Evolutionary conservation across 2,888 invertebrate species (phyloP).

Genomic region (Drosophila austrosaltans): DNA sequence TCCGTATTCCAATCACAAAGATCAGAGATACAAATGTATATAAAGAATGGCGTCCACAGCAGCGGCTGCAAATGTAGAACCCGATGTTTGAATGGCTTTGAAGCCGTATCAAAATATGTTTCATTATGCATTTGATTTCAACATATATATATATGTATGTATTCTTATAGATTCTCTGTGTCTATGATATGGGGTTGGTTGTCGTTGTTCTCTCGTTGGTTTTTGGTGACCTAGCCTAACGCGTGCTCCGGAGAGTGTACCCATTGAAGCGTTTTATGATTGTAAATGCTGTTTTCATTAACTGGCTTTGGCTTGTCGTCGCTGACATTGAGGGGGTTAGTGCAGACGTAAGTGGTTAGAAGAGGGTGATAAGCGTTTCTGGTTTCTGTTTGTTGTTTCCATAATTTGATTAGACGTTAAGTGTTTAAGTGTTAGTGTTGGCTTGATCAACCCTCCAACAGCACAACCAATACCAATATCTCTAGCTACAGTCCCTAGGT

Average conservation of each 20-base stretch:
- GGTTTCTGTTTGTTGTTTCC: slow-evolving; percentile 48
- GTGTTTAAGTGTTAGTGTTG: slow-evolving; percentile 42
- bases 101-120: slow-evolving; percentile 56
- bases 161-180: neutral
- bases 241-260: slow-evolving; percentile 36
- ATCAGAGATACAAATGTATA: slow-evolving; percentile 63
- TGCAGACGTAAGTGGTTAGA: slow-evolving; percentile 30
- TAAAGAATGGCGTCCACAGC: slow-evolving; percentile 46
- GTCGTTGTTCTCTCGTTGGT: slow-evolving; percentile 13
- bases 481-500: slow-evolving; percentile 5
- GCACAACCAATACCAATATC: slow-evolving; percentile 9
- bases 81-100: slow-evolving; percentile 24
- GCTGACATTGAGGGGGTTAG: slow-evolving; percentile 54
- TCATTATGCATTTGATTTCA: slow-evolving; percentile 49
- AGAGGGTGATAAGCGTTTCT: slow-evolving; percentile 67
- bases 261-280: slow-evolving; percentile 49
- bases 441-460: neutral
- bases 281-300: slow-evolving; percentile 69
- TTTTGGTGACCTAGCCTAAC: slow-evolving; percentile 42
- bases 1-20: slow-evolving; percentile 40
- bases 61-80: slow-evolving; percentile 37
- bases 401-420: slow-evolving; percentile 69
- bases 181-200: slow-evolving; percentile 12
- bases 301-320: slow-evolving; percentile 50
- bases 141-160: slow-evolving; percentile 13